These are phyloP conservation scores for Oasisia sp. DNA, from an alignment of 2,888 invertebrate genomes.

Conservation along the genomic window DNA sequence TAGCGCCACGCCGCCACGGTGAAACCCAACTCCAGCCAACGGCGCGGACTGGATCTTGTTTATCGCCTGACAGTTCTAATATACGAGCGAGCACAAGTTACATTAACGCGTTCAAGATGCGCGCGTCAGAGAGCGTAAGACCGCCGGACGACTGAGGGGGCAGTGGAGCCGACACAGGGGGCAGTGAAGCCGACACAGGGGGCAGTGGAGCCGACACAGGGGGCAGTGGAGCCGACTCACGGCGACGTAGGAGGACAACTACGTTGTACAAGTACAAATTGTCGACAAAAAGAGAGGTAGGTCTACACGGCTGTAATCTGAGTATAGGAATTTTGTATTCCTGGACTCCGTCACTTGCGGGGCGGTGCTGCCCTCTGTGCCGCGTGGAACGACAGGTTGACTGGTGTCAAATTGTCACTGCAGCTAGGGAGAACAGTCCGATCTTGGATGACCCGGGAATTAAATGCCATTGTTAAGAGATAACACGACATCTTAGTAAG, in stretches of 20 bases:
- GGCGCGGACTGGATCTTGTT: neutral
- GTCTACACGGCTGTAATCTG: neutral
- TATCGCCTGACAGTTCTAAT: neutral
- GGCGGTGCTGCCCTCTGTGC: neutral
- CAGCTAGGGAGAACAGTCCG: too few relatives aligned
- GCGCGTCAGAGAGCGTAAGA: neutral
- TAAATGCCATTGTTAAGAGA: too few relatives aligned
- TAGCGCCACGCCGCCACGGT: neutral
- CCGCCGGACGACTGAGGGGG: neutral
- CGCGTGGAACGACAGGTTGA: neutral
- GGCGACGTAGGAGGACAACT: neutral
- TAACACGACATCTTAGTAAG: too few relatives aligned
- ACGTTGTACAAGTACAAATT: neutral
- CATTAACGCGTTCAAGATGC: conserved; percentile 3
- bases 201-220: neutral
- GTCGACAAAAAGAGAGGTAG: neutral
- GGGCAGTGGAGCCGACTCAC: neutral
- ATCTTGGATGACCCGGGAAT: too few relatives aligned
- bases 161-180: neutral
- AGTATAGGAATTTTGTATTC: too few relatives aligned
- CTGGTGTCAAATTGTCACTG: too few relatives aligned
- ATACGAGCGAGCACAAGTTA: neutral
- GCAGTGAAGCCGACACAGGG: neutral
- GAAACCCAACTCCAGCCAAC: neutral
- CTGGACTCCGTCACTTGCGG: neutral